A percentile compares a stretch with the other conserved stretches of the same genome.
Evolutionary conservation across 1,140 invertebrate species (phyloP).

Genomic region (Leptestheria dahalacensis): DNA sequence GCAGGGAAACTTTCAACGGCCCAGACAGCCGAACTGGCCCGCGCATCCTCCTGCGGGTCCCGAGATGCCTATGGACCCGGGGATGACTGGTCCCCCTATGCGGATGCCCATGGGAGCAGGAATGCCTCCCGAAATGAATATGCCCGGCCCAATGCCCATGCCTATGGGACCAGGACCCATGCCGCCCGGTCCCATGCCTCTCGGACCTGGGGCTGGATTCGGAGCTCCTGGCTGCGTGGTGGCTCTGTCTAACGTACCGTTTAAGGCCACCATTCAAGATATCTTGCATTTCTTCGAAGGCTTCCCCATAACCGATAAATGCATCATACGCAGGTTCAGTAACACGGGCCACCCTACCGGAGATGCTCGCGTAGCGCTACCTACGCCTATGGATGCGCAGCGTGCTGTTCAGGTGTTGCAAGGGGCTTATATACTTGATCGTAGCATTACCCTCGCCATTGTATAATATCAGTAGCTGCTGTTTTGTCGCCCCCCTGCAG

Average conservation of each 20-base stretch:
- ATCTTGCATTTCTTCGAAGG: slow-evolving; percentile 71
- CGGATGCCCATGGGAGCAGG: slow-evolving; percentile 4
- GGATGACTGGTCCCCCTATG: not conserved
- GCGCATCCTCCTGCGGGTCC: not conserved
- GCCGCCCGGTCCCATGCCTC: slow-evolving; percentile 8
- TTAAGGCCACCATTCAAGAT: slow-evolving; percentile 65
- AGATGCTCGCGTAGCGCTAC: slow-evolving; percentile 72
- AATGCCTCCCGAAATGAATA: no score
- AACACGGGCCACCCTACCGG: slow-evolving; percentile 71
- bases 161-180: slow-evolving; percentile 13
- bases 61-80: slow-evolving; percentile 16
- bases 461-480: no score
- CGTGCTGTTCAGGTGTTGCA: slow-evolving; percentile 46
- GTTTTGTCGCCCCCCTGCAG: no score
- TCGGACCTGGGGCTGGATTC: slow-evolving; percentile 39
- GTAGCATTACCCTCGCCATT: slow-evolving; percentile 18
- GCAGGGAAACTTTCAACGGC: not conserved
- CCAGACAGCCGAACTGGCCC: not conserved
- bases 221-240: slow-evolving; percentile 66
- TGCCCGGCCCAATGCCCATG: slow-evolving; percentile 11
- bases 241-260: slow-evolving; percentile 69
- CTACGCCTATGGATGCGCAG: slow-evolving; percentile 52
- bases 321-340: slow-evolving; percentile 66
- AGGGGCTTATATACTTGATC: slow-evolving; percentile 36
- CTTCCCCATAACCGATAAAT: slow-evolving; percentile 52